Evolutionary conservation across 1,140 invertebrate genomes (phyloP), one percentile per base, ranked within the genome.

Genomic region (Bombus soroeensis): DNA sequence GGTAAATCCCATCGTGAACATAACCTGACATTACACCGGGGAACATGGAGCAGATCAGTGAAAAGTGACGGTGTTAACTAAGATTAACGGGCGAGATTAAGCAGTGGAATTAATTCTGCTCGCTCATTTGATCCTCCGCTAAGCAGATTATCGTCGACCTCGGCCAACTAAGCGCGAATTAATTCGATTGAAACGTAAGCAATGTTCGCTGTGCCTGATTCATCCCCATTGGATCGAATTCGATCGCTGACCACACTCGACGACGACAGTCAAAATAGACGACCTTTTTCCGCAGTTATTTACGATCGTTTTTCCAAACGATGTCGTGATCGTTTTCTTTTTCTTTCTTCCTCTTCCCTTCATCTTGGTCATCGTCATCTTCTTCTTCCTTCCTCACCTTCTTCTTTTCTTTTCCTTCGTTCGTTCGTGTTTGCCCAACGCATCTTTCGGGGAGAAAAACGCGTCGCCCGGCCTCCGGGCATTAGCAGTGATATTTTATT

Each of bases 401-500:
- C 5, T n/a, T 15, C 28, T 43, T 8, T 62, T 43, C 64, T 81
- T 86, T 84, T 75, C 34, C 34, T 71, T 57, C 47, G 32, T 39
- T 22, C 41, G 47, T 18, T 83, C 85, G 78, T 81, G 77, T 83
- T 86, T 66, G 64, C 81, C 66, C 72, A 89, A 86, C 91, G 91
- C 90, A 92, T 93, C 93, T 92, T 78, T 92, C 88, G 89, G 80
- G 73, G 85, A 92, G 92, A 95, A 95, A 95, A 95, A 95, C 92
- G 92, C 92, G 93, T 93, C 93, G 93, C 92, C 92, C 89, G 87
- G 93, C 92, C 94, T 94, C 92, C 89, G 90, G 94, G 94, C 93
- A 95, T 95, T 95, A 95, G 93, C 92, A 85, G 86, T 92, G 90
- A 95, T 95, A 95, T 95, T 95, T 95, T 95, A 95, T 95, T 95